Evolutionary conservation across 2,113 vertebrate species (phyloP).

Genomic region (Phocoena sinus): DNA sequence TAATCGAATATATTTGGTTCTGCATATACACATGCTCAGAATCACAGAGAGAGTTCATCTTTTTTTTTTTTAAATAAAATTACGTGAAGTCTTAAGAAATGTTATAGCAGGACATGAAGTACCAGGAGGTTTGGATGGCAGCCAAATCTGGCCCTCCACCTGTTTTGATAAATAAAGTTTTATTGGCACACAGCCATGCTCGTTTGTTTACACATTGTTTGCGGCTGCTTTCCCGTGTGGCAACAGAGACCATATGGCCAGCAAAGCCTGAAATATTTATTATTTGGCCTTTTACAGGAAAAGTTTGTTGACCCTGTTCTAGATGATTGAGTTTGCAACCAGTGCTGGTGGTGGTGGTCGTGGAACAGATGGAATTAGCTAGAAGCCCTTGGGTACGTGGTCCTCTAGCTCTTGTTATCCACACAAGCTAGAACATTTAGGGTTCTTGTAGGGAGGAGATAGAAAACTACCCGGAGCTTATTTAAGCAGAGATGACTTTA

Average conservation of each 20-base stretch:
- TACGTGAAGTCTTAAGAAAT: background rate
- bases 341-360: background rate
- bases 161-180: conserved; percentile 49
- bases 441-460: background rate
- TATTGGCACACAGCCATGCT: conserved; percentile 8
- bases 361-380: background rate
- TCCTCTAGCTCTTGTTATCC: background rate
- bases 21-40: background rate
- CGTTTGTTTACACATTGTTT: background rate
- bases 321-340: background rate
- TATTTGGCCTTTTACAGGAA: background rate
- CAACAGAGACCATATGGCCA: background rate
- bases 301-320: background rate
- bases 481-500: background rate
- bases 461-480: background rate
- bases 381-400: background rate
- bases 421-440: background rate
- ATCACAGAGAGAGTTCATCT: background rate
- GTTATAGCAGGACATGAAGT: background rate
- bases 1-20: background rate
- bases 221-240: background rate
- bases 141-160: background rate
- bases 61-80: background rate
- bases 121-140: background rate
- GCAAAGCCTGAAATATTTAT: background rate